A percentile compares a stretch with the other conserved stretches of the same genome.
Conservation (phyloP, 2,113 vertebrate species). For the Merops nubicus region DNA sequence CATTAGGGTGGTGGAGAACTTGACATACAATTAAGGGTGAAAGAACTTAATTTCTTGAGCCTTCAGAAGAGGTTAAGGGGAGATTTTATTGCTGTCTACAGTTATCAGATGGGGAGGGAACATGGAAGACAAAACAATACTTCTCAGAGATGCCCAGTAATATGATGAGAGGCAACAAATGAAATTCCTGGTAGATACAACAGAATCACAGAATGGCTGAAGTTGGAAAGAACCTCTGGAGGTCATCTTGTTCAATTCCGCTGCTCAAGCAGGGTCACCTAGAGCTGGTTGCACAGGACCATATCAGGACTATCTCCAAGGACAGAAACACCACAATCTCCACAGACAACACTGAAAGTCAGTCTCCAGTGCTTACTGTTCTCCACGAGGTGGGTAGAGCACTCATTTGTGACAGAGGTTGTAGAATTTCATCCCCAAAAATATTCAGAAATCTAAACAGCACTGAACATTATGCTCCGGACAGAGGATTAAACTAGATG, state of each 20-base stretch:
- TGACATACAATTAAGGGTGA: background rate
- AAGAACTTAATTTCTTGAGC: background rate
- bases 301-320: background rate
- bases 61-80: background rate
- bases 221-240: background rate
- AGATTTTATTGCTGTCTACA: background rate
- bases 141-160: background rate
- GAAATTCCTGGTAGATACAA: background rate
- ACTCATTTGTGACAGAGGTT: background rate
- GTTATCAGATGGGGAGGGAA: background rate
- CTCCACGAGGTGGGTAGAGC: background rate
- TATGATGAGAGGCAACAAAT: background rate
- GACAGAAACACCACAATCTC: background rate
- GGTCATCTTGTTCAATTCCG: background rate
- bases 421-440: background rate
- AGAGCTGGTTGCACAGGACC: background rate
- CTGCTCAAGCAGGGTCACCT: background rate
- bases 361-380: background rate
- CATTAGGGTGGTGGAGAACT: background rate
- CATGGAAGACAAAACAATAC: background rate
- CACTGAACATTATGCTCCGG: background rate
- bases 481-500: background rate
- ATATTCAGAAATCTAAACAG: background rate
- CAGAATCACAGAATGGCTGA: background rate
- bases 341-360: background rate